Base-by-base conservation (phyloP, 2,888 invertebrate genomes). In the Tetranychus piercei region DNA sequence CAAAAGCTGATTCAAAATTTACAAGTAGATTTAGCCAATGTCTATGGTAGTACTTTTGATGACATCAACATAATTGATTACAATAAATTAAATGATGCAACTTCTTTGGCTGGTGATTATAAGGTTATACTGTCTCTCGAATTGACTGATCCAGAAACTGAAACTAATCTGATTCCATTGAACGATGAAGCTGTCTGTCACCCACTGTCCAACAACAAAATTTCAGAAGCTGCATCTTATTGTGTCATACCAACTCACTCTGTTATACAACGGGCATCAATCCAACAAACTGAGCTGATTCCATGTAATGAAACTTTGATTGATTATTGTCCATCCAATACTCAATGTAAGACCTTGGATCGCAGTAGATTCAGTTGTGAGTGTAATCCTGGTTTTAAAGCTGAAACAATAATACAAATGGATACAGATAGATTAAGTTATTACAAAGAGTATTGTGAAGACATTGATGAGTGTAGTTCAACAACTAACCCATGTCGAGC, bases 401-500 rank as follows among this genome's bases (percentile, higher is more conserved):
- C 55, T 9, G 55, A 55, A 55, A 55, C 55, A 55, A 15, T 55
- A 55, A 55, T 55, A 15, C 55, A 55, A 55, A 55, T 55, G 55
- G 55, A 55, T 15, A 15, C 6, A 6, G 15, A 55, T 55, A 15
- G 55, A 55, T 6, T 7, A 3, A 15, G 15, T 55, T 55, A 55
- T 55, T 55, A 55, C 55, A 55, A 55, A 55, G 55, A 55, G 55
- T 55, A 55, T 55, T 55, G 55, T 55, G 55, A 55, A 55, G 55
- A 55, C 2, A 55, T 55, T 15, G 55, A 55, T 55, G 55, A 55
- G 7, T 55, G 55, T 55, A 15, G 11, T 15, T 55, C 55, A 55
- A 15, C 55, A 9, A 55, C 9, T 55, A 15, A 9, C 9, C 55
- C 55, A 15, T 55, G 55, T 55, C 55, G 55, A 9, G 11, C 9